These are phyloP conservation scores for Sinodicranocentrus sp. DNA, from an alignment of 2,888 invertebrate genomes.

Conservation along the genomic window DNA sequence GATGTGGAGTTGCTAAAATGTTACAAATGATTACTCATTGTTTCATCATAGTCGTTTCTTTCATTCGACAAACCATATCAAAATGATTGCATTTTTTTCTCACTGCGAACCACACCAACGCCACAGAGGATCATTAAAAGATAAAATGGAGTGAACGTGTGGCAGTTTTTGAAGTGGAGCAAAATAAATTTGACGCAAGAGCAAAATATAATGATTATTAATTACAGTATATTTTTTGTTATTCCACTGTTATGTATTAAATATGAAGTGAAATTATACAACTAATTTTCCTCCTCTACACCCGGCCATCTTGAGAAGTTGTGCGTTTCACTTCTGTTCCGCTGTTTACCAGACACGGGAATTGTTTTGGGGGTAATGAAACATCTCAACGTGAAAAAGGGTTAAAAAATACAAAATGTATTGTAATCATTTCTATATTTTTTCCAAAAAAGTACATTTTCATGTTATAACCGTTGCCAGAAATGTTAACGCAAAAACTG, in stretches of 20 bases:
- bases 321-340: no score
- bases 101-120: conserved; percentile 53
- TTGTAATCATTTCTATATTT: no score
- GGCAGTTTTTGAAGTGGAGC: conserved; percentile 54
- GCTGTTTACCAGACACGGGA: no score
- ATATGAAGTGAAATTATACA: neutral
- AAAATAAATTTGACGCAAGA: conserved; percentile 48
- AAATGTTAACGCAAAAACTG: neutral
- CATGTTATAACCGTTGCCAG: no score
- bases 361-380: no score
- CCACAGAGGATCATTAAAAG: conserved; percentile 9
- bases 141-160: conserved; percentile 37
- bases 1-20: conserved; percentile 60
- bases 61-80: conserved; percentile 53
- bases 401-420: no score
- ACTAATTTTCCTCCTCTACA: no score
- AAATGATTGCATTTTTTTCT: conserved; percentile 45
- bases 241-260: neutral
- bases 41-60: conserved; percentile 58
- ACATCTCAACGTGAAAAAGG: no score
- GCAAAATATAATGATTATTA: conserved; percentile 61
- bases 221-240: neutral
- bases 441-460: no score
- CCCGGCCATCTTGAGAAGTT: no score
- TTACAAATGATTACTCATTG: conserved; percentile 64